phyloP scores from a whole-genome alignment of 2,113 vertebrate species.

The Accipiter cooperii region DNA sequence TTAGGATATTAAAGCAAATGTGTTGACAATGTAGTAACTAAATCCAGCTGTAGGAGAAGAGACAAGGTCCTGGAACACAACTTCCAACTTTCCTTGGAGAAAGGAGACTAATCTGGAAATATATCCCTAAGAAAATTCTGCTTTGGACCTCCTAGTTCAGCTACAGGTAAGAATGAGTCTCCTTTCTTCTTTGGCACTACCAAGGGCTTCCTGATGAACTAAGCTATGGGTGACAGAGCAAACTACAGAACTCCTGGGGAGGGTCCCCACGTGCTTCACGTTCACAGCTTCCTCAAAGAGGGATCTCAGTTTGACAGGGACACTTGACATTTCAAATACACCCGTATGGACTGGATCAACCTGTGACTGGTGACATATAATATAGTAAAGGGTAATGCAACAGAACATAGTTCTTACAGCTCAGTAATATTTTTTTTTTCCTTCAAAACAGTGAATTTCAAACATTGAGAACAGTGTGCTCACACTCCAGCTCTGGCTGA shows the following conservation, averaged over 20 bases:
- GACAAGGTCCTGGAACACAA: neutral
- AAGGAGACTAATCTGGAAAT: neutral
- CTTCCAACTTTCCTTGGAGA: neutral
- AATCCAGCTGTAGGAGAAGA: neutral
- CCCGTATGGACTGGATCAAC: rapidly evolving
- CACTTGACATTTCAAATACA: neutral
- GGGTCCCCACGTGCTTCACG: rapidly evolving
- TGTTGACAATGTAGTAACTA: neutral
- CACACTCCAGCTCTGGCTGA: neutral
- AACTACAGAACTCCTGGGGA: neutral
- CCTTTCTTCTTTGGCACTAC: neutral
- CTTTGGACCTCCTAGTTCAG: neutral
- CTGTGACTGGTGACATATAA: neutral
- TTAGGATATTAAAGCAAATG: neutral
- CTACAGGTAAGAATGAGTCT: neutral
- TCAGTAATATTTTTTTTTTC: neutral
- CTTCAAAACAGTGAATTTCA: neutral
- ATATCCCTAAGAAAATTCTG: neutral
- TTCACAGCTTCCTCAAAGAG: neutral
- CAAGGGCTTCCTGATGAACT: neutral
- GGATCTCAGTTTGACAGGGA: neutral
- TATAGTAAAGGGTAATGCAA: neutral
- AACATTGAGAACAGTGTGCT: neutral
- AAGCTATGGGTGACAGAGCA: neutral
- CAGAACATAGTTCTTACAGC: neutral